Base-by-base conservation (phyloP, 2,113 vertebrate species). In the Nannobrachium achirus region DNA sequence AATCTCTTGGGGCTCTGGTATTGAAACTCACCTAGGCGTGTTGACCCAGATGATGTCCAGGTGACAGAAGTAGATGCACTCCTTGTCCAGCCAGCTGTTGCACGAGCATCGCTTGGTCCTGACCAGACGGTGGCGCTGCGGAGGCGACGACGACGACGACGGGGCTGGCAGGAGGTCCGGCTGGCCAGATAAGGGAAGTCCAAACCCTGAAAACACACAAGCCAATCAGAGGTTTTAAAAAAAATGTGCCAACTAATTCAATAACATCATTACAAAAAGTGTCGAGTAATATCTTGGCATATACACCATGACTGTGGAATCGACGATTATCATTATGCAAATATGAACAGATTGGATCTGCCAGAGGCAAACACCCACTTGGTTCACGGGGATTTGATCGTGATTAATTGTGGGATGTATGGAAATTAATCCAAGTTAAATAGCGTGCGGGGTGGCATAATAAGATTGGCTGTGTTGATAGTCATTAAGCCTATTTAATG, bases 21-120 rank as follows among this genome's bases (percentile, higher is more conserved):
- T 7, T 9, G 1, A 56, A 15, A 14, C 87, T 95, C 69, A 98
- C 97, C 94, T 95, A 0, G 97, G 95, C 0, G 96, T 96, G 90
- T 98, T 98, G 85, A 99, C 90, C 97, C 97, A 98, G 92, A 99
- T 98, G 72, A 99, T 97, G 72, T 98, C 97, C 86, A 98, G 91
- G 85, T 98, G 97, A 81, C 97, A 98, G 89, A 98, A 99, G 87
- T 98, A 99, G 83, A 99, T 94, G 63, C 97, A 99, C 59, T 99
- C 97, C 73, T 94, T 96, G 86, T 99, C 97, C 2, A 94, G 84
- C 96, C 96, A 97, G 91, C 89, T 95, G 88, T 87, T 95, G 75
- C 97, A 98, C 71, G 97, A 98, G 58, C 97, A 98, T 56, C 97
- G 89, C 53, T 97, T 98, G 63, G 82, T 89, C 79, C 96, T 91